Percentiles rank a stretch among this genome's conserved stretches.
Evolutionary conservation across 2,888 invertebrate species (phyloP).

Genomic region (Onthophagus sagittarius): DNA sequence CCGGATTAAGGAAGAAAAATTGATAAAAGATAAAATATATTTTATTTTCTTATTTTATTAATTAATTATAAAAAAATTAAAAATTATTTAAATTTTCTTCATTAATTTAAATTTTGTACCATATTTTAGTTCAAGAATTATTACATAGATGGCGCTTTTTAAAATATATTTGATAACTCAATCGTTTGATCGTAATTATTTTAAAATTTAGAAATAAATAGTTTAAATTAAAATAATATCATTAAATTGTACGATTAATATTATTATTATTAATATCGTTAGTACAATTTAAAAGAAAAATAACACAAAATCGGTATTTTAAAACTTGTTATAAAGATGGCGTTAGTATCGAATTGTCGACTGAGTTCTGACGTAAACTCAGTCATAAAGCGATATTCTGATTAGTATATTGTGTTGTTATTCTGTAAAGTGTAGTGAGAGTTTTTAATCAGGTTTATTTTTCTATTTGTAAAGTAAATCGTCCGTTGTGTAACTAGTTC

Average conservation of each 20-base stretch:
- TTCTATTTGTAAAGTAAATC: constrained; percentile 20
- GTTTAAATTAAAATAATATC: neutral
- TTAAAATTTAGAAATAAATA: neutral
- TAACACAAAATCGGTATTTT: constrained; percentile 9
- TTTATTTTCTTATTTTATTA: too few relatives aligned
- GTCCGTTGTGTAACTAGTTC: constrained; percentile 24
- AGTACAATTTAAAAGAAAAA: neutral
- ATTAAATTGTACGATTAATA: neutral
- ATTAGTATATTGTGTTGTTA: constrained; percentile 35
- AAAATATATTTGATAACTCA: too few relatives aligned
- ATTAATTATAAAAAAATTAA: too few relatives aligned
- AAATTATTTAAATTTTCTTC: too few relatives aligned
- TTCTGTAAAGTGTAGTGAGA: constrained; percentile 24
- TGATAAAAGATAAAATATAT: too few relatives aligned
- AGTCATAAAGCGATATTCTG: constrained; percentile 36
- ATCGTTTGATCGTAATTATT: neutral
- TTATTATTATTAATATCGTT: neutral
- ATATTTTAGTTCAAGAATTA: too few relatives aligned
- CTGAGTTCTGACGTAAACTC: constrained; percentile 36
- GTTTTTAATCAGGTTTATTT: constrained; percentile 21
- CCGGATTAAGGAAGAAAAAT: too few relatives aligned
- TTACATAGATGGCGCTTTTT: too few relatives aligned
- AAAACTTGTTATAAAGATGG: constrained; percentile 15
- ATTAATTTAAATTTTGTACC: too few relatives aligned
- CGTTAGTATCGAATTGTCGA: constrained; percentile 29